Evolutionary conservation across 2,888 invertebrate genomes (phyloP).

Genomic region (Papilio gigon): DNA sequence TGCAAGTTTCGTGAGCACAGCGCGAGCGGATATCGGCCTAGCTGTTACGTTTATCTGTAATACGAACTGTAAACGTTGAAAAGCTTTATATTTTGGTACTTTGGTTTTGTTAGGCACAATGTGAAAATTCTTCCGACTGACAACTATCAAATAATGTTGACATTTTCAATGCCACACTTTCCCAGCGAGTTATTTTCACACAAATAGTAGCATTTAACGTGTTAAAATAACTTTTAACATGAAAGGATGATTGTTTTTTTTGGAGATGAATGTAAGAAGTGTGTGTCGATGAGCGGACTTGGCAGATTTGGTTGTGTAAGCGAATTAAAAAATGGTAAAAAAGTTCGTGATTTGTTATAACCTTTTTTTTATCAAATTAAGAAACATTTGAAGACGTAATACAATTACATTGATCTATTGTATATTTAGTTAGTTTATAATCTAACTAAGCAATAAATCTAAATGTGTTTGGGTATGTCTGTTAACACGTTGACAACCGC

Average conservation of each 20-base stretch:
- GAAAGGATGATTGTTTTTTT: too few species aligned
- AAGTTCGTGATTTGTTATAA: too few species aligned
- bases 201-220: too few species aligned
- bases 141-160: conserved; percentile 5
- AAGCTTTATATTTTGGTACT: conserved; percentile 57
- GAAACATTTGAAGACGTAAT: not conserved
- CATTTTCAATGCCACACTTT: not conserved
- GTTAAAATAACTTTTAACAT: too few species aligned
- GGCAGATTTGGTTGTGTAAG: too few species aligned
- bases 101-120: conserved; percentile 49
- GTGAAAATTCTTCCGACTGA: conserved; percentile 44
- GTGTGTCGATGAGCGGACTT: too few species aligned
- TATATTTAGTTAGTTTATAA: not conserved
- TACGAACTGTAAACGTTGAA: conserved; percentile 59
- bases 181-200: too few species aligned
- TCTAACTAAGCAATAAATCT: not conserved
- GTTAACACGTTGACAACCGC: not conserved
- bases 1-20: conserved; percentile 72
- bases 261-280: too few species aligned
- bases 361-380: not conserved
- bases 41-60: conserved; percentile 57
- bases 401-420: not conserved
- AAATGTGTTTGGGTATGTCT: not conserved
- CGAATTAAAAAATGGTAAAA: too few species aligned
- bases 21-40: conserved; percentile 58